Evolutionary conservation across 1,140 invertebrate species (phyloP).

Genomic region (Drosophila sp.): DNA sequence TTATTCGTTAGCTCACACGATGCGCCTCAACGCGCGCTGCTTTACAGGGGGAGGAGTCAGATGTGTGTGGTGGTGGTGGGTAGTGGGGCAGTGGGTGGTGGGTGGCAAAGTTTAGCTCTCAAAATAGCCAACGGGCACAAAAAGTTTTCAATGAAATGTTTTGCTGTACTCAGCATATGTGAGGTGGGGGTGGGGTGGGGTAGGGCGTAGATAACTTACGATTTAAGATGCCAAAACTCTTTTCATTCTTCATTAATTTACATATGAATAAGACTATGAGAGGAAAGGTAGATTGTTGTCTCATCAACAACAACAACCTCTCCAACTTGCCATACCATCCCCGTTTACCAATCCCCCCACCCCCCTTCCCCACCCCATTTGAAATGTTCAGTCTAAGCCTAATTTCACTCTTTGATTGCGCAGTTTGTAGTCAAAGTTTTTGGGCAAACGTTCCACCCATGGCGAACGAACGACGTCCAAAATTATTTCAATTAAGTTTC

Average conservation of each 20-base stretch:
- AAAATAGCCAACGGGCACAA: constrained; percentile 62
- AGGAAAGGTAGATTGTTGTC: constrained; percentile 32
- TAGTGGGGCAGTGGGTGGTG: constrained; percentile 1
- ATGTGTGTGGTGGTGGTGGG: neutral
- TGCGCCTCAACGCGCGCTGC: constrained; percentile 56
- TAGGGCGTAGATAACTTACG: neutral
- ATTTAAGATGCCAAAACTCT: neutral
- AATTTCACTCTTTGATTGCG: constrained; percentile 68
- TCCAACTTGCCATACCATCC: neutral
- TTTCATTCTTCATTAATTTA: constrained; percentile 4
- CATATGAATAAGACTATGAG: constrained; percentile 25
- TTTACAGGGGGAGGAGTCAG: neutral
- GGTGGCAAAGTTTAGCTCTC: constrained; percentile 49
- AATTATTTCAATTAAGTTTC: constrained; percentile 81
- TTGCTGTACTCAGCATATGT: constrained; percentile 8
- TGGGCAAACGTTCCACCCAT: neutral
- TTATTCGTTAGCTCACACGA: constrained; percentile 61
- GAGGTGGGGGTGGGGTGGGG: neutral
- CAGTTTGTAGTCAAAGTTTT: constrained; percentile 59
- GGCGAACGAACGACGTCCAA: constrained; percentile 30
- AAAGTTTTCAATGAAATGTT: constrained; percentile 52
- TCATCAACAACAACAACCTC: neutral
- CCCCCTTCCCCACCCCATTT: neutral
- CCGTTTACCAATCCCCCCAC: neutral
- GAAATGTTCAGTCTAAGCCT: constrained; percentile 37